Percentiles rank a stretch among this genome's conserved stretches.
Evolutionary conservation across 2,888 invertebrate species (phyloP).

Genomic region (Fragum sueziense): DNA sequence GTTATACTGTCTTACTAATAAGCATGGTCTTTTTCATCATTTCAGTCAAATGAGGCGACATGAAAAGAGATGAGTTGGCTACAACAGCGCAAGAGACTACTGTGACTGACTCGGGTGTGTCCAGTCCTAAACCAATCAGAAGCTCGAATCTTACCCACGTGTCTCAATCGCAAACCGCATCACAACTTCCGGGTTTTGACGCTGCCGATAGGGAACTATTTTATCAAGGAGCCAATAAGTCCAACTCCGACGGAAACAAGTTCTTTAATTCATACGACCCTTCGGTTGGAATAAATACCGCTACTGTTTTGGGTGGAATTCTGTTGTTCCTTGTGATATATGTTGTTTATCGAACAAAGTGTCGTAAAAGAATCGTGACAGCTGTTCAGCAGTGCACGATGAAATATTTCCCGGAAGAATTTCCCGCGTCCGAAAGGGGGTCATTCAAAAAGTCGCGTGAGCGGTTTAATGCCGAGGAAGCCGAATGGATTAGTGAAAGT

Average conservation of each 20-base stretch:
- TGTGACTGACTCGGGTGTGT: constrained; percentile 37
- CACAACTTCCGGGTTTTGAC: constrained; percentile 1
- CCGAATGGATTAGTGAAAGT: constrained; percentile 49
- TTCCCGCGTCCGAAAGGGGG: constrained; percentile 15
- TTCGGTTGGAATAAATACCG: constrained; percentile 71
- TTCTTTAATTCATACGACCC: constrained; percentile 72
- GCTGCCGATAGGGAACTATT: background rate
- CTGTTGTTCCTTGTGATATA: constrained; percentile 68
- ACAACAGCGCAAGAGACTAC: constrained; percentile 47
- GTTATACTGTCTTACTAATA: too few species aligned
- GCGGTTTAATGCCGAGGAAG: constrained; percentile 18
- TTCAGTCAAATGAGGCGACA: constrained; percentile 72
- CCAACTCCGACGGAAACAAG: constrained; percentile 14
- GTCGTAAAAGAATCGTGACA: constrained; percentile 52
- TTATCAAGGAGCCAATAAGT: constrained; percentile 21
- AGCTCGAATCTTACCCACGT: constrained; percentile 9
- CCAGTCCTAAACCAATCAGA: background rate
- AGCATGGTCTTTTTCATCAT: too few species aligned
- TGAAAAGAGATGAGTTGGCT: constrained; percentile 65
- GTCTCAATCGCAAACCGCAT: constrained; percentile 3
- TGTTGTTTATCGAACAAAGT: constrained; percentile 65
- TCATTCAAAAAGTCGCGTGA: constrained; percentile 15
- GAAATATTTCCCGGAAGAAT: constrained; percentile 58
- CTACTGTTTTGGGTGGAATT: constrained; percentile 70
- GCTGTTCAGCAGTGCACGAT: constrained; percentile 46